Percentiles rank a stretch among this genome's conserved stretches.
phyloP scores from a whole-genome alignment of 1,140 invertebrate species.

The Heterodera carotae region DNA sequence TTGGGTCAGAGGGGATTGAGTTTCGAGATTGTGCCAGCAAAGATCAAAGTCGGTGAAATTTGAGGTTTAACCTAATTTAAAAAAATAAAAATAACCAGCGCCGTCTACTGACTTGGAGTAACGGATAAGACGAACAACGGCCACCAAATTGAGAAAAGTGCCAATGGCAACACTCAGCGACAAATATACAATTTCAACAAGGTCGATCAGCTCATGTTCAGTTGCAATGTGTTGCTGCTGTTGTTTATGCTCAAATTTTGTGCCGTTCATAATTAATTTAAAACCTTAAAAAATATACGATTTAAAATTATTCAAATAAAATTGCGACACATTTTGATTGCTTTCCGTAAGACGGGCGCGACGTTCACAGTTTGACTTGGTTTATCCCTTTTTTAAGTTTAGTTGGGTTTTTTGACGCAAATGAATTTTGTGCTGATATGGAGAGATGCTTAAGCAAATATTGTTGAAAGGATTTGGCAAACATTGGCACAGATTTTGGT shows the following conservation, averaged over 20 bases:
- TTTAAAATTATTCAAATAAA: constrained; percentile 4
- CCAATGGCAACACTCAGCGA: constrained; percentile 46
- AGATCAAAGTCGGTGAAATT: not conserved
- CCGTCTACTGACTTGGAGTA: constrained; percentile 44
- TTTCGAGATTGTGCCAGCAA: too few relatives aligned
- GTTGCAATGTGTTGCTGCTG: not conserved
- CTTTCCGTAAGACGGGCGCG: too few relatives aligned
- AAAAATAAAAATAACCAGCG: not conserved
- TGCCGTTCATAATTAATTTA: constrained; percentile 14
- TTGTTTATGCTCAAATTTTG: not conserved
- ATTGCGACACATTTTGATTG: too few relatives aligned
- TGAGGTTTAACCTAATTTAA: not conserved
- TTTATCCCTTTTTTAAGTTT: not conserved
- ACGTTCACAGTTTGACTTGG: not conserved
- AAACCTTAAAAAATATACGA: constrained; percentile 3
- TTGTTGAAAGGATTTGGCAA: constrained; percentile 13
- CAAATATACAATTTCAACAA: constrained; percentile 47
- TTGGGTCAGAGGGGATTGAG: too few relatives aligned
- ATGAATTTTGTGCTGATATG: constrained; percentile 15
- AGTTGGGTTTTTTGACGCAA: not conserved
- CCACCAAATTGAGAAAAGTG: constrained; percentile 46
- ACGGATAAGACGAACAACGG: constrained; percentile 41
- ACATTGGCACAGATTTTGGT: not conserved
- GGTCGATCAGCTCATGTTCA: constrained; percentile 33
- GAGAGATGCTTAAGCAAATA: not conserved